Conservation (phyloP, 2,888 invertebrate species). For the Volucella bombylans region DNA sequence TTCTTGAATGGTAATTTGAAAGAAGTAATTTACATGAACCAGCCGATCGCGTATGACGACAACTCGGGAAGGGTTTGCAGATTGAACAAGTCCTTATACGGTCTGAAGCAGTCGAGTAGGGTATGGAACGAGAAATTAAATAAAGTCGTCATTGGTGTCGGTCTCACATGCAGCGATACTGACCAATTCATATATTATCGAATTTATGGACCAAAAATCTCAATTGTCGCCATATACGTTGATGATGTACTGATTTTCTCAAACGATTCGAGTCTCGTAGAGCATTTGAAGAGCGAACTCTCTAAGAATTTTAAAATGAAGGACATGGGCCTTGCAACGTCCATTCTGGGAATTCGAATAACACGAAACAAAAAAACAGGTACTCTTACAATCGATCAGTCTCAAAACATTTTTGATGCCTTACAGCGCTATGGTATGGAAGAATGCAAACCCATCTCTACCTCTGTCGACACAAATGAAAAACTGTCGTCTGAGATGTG, state of each 20-base stretch:
- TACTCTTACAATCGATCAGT: constrained; percentile 31
- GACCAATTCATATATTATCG: constrained; percentile 49
- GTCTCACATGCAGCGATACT: constrained; percentile 26
- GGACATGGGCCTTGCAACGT: constrained; percentile 37
- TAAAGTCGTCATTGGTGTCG: constrained; percentile 6
- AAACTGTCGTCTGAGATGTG: constrained; percentile 25
- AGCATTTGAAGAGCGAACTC: too few relatives aligned
- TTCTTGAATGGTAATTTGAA: constrained; percentile 9
- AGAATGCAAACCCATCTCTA: constrained; percentile 43
- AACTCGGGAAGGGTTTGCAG: too few relatives aligned
- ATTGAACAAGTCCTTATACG: too few relatives aligned
- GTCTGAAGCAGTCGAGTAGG: too few relatives aligned
- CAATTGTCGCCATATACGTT: constrained; percentile 5
- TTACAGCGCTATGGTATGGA: constrained; percentile 33
- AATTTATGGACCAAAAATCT: neutral
- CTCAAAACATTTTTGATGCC: constrained; percentile 28
- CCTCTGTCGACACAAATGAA: constrained; percentile 27
- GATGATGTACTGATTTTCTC: constrained; percentile 36
- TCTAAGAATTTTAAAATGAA: constrained; percentile 26
- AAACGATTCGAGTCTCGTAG: constrained; percentile 11
- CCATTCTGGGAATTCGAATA: constrained; percentile 35
- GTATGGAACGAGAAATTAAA: constrained; percentile 41
- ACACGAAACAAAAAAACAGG: too few relatives aligned
- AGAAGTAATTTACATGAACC: neutral
- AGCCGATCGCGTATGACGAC: too few relatives aligned